Evolutionary conservation across 2,888 invertebrate genomes (phyloP), one percentile per base, ranked within the genome.

Genomic region (Heteromurus nitidus): DNA sequence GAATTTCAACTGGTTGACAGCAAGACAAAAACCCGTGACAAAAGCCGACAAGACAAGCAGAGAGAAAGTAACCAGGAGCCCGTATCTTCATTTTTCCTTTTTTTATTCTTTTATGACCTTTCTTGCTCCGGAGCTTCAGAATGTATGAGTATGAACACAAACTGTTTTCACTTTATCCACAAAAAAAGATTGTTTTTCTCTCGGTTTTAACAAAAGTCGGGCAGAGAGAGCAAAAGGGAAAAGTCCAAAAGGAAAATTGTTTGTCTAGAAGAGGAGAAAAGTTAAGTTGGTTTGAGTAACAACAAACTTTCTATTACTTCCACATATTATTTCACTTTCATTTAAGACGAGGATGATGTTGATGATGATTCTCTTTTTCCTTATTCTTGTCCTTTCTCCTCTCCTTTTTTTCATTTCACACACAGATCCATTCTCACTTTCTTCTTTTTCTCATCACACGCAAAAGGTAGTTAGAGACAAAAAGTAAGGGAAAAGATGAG

Each of bases 291-390:
- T n/a, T 47, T 47, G 47, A 47, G 47, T 47, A 53, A 53, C 20
- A 20, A 20, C 20, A 53, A 53, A 53, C 22, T 53, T 53, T 53
- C 53, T 24, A 53, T 53, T 53, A 53, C 53, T 47, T 47, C n/a
- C 47, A 16, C n/a, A 16, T 47, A 47, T 47, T 47, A 47, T 47
- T 47, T 47, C 47, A 47, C 47, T 47, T 47, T 47, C 47, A 47
- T 47, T 47, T 47, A 47, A n/a, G n/a, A n/a, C n/a, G n/a, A n/a
- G n/a, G n/a, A n/a, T n/a, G n/a, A n/a, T n/a, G n/a, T n/a, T n/a
- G n/a, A n/a, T n/a, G n/a, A n/a, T n/a, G n/a, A n/a, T n/a, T n/a
- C n/a, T n/a, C n/a, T n/a, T n/a, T n/a, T n/a, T n/a, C n/a, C n/a
- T n/a, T n/a, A n/a, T n/a, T n/a, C n/a, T n/a, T n/a, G n/a, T 47